These are phyloP conservation scores for Eretmocerus hayati DNA, from an alignment of 2,888 invertebrate genomes.

Conservation along the genomic window DNA sequence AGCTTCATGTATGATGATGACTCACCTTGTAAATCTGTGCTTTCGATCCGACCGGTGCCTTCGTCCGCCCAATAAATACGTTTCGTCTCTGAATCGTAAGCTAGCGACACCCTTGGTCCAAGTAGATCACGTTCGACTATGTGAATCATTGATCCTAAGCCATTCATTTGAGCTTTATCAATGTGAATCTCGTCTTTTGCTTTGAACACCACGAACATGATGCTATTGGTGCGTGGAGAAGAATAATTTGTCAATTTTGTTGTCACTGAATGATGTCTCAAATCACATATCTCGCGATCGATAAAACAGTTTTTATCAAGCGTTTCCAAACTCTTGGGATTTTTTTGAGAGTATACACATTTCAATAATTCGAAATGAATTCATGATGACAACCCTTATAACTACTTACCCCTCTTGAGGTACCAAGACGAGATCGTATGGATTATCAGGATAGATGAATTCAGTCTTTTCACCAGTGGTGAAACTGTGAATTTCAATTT, in stretches of 20 bases:
- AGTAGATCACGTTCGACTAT: constrained; percentile 43
- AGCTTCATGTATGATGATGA: background rate
- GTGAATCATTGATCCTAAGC: constrained; percentile 48
- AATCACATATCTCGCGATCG: too few species aligned
- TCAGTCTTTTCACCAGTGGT: constrained; percentile 54
- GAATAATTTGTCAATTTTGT: too few species aligned
- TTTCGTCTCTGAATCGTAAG: constrained; percentile 54
- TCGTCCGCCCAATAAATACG: constrained; percentile 64
- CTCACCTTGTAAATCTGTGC: constrained; percentile 56
- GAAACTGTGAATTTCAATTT: constrained; percentile 62
- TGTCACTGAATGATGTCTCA: too few species aligned
- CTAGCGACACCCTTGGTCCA: constrained; percentile 52
- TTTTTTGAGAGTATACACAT: too few species aligned
- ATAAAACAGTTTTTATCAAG: too few species aligned
- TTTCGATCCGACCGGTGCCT: constrained; percentile 59
- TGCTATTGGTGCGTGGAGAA: too few species aligned
- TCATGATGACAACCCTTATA: background rate
- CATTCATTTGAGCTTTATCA: constrained; percentile 64
- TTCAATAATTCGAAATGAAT: too few species aligned
- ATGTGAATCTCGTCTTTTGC: constrained; percentile 49
- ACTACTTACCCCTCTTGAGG: constrained; percentile 57
- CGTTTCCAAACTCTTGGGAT: too few species aligned
- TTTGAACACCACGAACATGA: constrained; percentile 37
- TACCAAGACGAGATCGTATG: constrained; percentile 62
- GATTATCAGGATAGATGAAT: constrained; percentile 56